phyloP scores from a whole-genome alignment of 2,888 invertebrate genomes.

The Eilema depressum region DNA sequence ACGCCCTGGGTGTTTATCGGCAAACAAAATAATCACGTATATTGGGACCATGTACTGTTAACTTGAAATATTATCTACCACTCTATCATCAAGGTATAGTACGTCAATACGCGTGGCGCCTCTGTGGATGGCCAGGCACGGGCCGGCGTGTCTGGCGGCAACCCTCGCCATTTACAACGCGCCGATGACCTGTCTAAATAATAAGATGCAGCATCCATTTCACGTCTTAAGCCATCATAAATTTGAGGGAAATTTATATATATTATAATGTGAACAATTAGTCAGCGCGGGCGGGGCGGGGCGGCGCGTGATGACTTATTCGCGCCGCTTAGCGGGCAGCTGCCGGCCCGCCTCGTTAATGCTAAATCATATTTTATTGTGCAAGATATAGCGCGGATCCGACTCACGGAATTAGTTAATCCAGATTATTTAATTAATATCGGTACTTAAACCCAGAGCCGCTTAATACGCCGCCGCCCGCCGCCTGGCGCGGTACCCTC shows the following conservation, averaged over 20 bases:
- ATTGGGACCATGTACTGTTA: no score
- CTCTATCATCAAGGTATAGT: no score
- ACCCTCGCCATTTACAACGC: slow-evolving; percentile 57
- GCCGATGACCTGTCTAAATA: slow-evolving; percentile 77
- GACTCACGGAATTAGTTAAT: slow-evolving; percentile 46
- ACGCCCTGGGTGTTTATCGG: no score
- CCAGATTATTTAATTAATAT: slow-evolving; percentile 52
- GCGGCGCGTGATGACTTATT: slow-evolving; percentile 57
- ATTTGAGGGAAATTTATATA: slow-evolving; percentile 68
- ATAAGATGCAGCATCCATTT: slow-evolving; percentile 78
- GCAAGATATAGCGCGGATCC: slow-evolving; percentile 40
- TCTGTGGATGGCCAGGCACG: not conserved
- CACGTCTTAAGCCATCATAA: slow-evolving; percentile 67
- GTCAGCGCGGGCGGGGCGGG: slow-evolving; percentile 54
- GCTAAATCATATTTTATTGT: slow-evolving; percentile 64
- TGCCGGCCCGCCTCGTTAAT: slow-evolving; percentile 50
- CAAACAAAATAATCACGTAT: no score
- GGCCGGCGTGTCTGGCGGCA: slow-evolving; percentile 11
- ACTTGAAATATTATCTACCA: no score
- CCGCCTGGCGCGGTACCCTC: not conserved
- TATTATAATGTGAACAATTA: slow-evolving; percentile 78
- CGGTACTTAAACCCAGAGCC: slow-evolving; percentile 28
- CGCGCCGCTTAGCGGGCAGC: slow-evolving; percentile 51
- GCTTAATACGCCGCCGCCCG: slow-evolving; percentile 3
- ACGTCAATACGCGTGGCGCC: no score